A percentile compares a stretch with the other conserved stretches of the same genome.
Evolutionary conservation across 1,140 invertebrate genomes (phyloP).

Genomic region (Nomia melanderi): DNA sequence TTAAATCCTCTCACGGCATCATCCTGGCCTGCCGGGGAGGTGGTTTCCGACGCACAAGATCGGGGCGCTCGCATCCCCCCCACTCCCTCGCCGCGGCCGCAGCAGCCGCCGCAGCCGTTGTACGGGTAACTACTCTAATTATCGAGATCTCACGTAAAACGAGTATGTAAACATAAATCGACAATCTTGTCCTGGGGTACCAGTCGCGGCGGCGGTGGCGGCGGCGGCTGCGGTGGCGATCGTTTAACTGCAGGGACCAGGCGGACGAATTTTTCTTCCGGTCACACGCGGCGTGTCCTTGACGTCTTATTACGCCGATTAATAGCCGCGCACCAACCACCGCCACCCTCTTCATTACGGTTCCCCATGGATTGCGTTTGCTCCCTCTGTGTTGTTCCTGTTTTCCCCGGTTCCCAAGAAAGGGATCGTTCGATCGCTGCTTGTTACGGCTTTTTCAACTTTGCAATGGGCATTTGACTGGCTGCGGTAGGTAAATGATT

Average conservation of each 20-base stretch:
- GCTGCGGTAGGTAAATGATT: slow-evolving; percentile 35
- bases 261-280: slow-evolving; percentile 58
- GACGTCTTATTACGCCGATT: slow-evolving; percentile 63
- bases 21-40: slow-evolving; percentile 31
- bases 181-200: slow-evolving; percentile 58
- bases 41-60: slow-evolving; percentile 2
- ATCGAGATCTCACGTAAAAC: slow-evolving; percentile 66
- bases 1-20: slow-evolving; percentile 59
- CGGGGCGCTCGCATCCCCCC: background rate
- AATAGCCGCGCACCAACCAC: slow-evolving; percentile 34
- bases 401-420: too few species aligned
- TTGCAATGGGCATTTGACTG: slow-evolving; percentile 8
- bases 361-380: background rate
- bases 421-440: slow-evolving; percentile 35
- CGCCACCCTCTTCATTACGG: background rate
- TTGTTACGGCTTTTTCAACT: slow-evolving; percentile 34
- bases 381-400: too few species aligned
- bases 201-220: too few species aligned
- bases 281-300: slow-evolving; percentile 37
- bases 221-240: slow-evolving; percentile 54
- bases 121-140: slow-evolving; percentile 65
- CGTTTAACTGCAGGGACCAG: slow-evolving; percentile 54
- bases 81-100: too few species aligned
- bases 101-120: too few species aligned
- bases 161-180: slow-evolving; percentile 69